Evolutionary conservation across 1,140 invertebrate genomes (phyloP).

Genomic region (Papilio polyxenes): DNA sequence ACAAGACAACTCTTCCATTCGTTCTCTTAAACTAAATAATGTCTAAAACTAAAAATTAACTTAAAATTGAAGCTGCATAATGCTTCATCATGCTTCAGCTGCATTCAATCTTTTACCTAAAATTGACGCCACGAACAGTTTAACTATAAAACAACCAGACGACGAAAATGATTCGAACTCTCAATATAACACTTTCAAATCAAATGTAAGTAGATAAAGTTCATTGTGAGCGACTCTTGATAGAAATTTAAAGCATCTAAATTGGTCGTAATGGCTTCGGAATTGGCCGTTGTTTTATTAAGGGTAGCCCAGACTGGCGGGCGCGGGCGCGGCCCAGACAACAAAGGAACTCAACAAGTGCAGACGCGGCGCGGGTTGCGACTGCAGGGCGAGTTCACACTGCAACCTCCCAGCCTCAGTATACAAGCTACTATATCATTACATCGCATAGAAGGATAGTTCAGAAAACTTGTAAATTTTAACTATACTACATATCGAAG

Average conservation of each 20-base stretch:
- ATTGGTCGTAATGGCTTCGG: constrained; percentile 27
- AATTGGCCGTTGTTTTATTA: constrained; percentile 28
- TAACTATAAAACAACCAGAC: not conserved
- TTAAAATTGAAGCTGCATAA: no score
- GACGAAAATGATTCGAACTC: not conserved
- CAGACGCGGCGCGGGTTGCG: constrained; percentile 23
- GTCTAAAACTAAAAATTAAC: no score
- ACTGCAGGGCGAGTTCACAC: constrained; percentile 1
- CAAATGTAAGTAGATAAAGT: not conserved
- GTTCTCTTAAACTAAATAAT: no score
- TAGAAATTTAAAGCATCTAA: constrained; percentile 34
- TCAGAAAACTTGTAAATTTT: not conserved
- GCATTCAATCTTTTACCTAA: not conserved
- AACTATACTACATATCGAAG: not conserved
- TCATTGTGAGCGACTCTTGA: not conserved
- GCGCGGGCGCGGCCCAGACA: constrained; percentile 48
- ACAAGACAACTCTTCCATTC: no score
- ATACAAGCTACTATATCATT: not conserved
- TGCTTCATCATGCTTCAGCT: no score
- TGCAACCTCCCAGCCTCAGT: not conserved
- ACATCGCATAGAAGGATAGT: not conserved
- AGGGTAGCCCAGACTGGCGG: not conserved
- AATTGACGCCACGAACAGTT: not conserved
- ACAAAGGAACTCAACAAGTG: constrained; percentile 62
- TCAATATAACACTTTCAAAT: not conserved